Evolutionary conservation across 2,113 vertebrate genomes (phyloP), one percentile per base, ranked within the genome.

Genomic region (Patagioenas fasciata): DNA sequence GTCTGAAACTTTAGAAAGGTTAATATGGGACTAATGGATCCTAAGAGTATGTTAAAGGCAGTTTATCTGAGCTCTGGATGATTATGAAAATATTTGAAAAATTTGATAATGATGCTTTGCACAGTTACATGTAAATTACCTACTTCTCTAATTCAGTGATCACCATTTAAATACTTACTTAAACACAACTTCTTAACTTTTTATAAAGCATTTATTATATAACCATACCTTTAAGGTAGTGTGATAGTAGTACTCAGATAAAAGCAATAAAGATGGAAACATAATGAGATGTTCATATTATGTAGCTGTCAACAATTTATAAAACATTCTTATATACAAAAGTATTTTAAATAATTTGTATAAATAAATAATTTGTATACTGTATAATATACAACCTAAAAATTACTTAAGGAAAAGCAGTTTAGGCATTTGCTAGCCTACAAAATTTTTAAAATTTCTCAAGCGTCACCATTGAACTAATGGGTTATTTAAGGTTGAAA

Each of bases 401-500:
- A 67, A 26, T 47, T 66, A 80, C 12, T 72, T 61, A 53, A 42
- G 38, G 26, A 70, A 93, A 93, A 80, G 15, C 31, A 88, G 70
- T 54, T 87, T 80, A 70, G 13, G 36, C 77, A 89, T 91, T 95
- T 89, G 9, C 9, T 70, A 93, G 58, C 15, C 50, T 38, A 62
- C 38, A 88, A 58, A 34, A 19, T 42, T 69, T 93, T 80, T 36
- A 38, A 80, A 83, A 56, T 4, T 48, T 80, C 42, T 88, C 23
- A 58, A 83, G 29, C 13, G 48, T 14, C 58, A 18, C 16, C 50
- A 10, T 20, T 90, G 66, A 77, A 70, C 26, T 74, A 89, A 70
- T 74, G 38, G 29, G 51, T 80, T 88, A 89, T 85, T 91, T 94
- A 60, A 88, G 23, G 36, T 66, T 83, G 56, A 93, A 92, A 91